Base-by-base conservation (phyloP, 2,888 invertebrate species). In the Aphrophora alni region DNA sequence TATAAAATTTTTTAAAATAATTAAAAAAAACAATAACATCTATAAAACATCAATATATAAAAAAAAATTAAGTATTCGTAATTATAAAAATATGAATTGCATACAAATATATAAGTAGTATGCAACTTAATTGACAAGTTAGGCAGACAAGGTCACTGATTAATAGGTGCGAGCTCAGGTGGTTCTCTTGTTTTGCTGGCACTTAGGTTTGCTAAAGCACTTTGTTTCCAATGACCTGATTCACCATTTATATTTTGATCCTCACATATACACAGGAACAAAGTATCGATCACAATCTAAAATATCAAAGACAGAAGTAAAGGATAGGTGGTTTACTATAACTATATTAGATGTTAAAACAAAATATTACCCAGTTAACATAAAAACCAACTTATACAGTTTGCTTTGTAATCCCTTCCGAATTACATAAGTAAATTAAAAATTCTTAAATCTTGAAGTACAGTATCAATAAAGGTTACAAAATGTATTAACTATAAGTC, bases 211-310 rank as follows among this genome's bases (percentile, higher is more conserved):
- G 92, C 92, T 72, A 92, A 87, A 38, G 91, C 90, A 0, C 92
- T 90, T 83, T 89, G 89, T 83, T 90, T 91, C 92, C 92, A 93
- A 70, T 87, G 87, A 12, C 93, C 94, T 28, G 93, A 93, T 0
- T 91, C 92, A 0, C 94, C 94, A 87, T 97, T 96, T 88, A 94
- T 91, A 81, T 95, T 95, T 88, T 95, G 94, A 87, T 97, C 97
- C 88, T 98, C 97, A 87, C 97, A 98, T 86, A 97, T 96, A 88
- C 98, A 98, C 83, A 98, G 89, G 88, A 98, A 96, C 78, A 98
- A 89, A 0, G 98, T 97, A 88, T 98, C 98, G 8, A 98, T 95
- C 12, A 97, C 96, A 93, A 97, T 97, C 97, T 98, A 88, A 59
- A 90, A 89, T 82, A 83, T 80, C 26, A 84, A 70, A 80, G 80